A percentile compares a stretch with the other conserved stretches of the same genome.
These are phyloP conservation scores for Drosophila grimshawi DNA, from an alignment of 1,140 invertebrate species.

Conservation along the genomic window DNA sequence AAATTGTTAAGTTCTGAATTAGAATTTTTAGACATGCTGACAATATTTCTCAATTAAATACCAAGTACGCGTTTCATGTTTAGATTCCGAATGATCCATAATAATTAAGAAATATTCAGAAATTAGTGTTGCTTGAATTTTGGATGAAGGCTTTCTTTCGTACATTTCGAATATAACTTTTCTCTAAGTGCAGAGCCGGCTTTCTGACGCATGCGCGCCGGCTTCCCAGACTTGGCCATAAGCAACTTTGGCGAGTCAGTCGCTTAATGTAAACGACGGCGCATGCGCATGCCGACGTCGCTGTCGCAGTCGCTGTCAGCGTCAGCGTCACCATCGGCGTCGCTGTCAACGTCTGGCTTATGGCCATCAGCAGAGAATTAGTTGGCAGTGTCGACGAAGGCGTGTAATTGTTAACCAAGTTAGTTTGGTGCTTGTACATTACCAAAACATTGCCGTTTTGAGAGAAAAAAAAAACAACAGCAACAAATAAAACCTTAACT, in stretches of 20 bases:
- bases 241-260: constrained; percentile 39
- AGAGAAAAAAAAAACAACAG: background rate
- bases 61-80: no score
- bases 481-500: background rate
- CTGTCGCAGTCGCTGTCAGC: constrained; percentile 33
- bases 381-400: constrained; percentile 63
- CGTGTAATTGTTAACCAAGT: constrained; percentile 82
- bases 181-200: constrained; percentile 10
- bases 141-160: no score
- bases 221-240: constrained; percentile 35
- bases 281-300: constrained; percentile 75
- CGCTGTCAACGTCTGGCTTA: constrained; percentile 17
- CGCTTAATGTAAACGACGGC: constrained; percentile 75
- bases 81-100: no score
- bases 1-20: no score
- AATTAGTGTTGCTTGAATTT: background rate
- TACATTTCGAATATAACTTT: background rate
- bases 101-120: background rate
- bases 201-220: constrained; percentile 64
- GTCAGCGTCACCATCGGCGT: background rate
- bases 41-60: no score
- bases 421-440: constrained; percentile 63
- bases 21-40: no score
- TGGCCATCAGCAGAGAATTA: constrained; percentile 61
- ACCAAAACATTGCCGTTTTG: constrained; percentile 54